Percentiles rank a stretch among this genome's conserved stretches.
phyloP scores from a whole-genome alignment of 2,888 invertebrate genomes.

The Drosophila falleni region DNA sequence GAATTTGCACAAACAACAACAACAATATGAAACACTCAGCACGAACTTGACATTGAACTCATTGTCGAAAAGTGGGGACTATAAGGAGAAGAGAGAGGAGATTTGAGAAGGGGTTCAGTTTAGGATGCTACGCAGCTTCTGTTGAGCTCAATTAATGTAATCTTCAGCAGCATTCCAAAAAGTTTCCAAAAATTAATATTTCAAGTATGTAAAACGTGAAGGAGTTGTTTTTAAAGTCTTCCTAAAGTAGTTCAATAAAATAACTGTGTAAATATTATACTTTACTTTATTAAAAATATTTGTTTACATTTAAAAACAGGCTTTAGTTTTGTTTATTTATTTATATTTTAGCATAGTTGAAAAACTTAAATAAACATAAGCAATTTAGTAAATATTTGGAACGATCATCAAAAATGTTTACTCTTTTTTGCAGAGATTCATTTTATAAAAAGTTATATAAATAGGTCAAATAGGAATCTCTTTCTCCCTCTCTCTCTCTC shows the following conservation, averaged over 20 bases:
- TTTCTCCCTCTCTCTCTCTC: rapidly evolving
- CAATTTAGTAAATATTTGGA: not conserved
- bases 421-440: too few relatives aligned
- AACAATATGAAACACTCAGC: constrained; percentile 19
- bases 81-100: not conserved
- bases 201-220: not conserved
- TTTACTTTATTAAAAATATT: not conserved
- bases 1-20: constrained; percentile 31
- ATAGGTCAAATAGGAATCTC: not conserved
- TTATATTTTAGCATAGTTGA: not conserved
- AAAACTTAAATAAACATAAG: not conserved
- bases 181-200: not conserved
- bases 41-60: constrained; percentile 75
- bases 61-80: not conserved
- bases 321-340: not conserved
- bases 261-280: not conserved
- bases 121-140: constrained; percentile 7
- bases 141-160: constrained; percentile 13
- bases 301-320: not conserved
- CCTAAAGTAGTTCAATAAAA: not conserved
- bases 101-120: not conserved
- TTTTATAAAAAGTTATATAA: not conserved
- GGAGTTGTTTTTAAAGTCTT: not conserved
- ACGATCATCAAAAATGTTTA: too few relatives aligned
- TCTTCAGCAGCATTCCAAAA: not conserved